Conservation (phyloP, 2,113 vertebrate species). For the Triplophysa tibetana region DNA sequence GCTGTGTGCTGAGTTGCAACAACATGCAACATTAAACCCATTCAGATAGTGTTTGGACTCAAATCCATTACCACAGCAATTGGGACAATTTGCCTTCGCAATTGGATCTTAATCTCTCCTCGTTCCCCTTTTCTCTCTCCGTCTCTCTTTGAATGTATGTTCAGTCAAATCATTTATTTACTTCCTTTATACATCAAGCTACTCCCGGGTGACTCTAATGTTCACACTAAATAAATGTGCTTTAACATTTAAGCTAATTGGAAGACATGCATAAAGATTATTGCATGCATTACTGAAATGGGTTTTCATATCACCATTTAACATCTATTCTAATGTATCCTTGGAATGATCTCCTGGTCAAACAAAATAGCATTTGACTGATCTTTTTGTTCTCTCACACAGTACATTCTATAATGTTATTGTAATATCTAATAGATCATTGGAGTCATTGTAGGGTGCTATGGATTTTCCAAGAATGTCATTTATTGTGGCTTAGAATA, state of each 20-base stretch:
- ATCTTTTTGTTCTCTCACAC: neutral
- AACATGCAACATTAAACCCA: conserved; percentile 10
- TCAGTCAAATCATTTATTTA: neutral
- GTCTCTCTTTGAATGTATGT: neutral
- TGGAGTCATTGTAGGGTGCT: neutral
- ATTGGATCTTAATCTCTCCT: neutral
- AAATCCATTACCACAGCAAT: conserved; percentile 24
- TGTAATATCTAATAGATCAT: neutral
- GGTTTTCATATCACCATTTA: neutral
- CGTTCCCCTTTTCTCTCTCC: neutral
- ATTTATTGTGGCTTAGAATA: neutral
- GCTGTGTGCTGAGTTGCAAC: conserved; percentile 23
- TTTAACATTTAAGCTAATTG: neutral
- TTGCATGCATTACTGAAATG: neutral
- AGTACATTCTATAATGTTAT: neutral
- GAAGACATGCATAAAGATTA: neutral
- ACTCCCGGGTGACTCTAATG: neutral
- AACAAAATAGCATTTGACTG: neutral
- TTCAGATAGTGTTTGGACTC: conserved; percentile 11
- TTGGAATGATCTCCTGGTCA: neutral
- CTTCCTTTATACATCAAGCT: neutral
- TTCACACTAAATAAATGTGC: neutral
- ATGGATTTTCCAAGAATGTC: neutral
- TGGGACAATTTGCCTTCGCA: conserved; percentile 9
- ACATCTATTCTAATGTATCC: neutral